A percentile compares a stretch with the other conserved stretches of the same genome.
These are phyloP conservation scores for Altica lythri DNA, from an alignment of 2,888 invertebrate genomes.

Conservation along the genomic window DNA sequence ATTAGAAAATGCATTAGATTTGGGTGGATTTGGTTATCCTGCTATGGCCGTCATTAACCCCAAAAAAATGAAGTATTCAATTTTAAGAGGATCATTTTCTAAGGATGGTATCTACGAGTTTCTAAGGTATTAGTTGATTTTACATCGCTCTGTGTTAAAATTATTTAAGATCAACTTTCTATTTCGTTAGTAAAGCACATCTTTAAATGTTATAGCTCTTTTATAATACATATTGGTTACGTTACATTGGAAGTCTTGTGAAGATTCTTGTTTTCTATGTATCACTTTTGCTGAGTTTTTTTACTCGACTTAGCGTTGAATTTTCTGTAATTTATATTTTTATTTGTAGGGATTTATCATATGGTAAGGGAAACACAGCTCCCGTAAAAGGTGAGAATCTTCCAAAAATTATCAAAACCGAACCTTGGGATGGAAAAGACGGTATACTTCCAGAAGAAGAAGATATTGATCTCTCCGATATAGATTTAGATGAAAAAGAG, in stretches of 20 bases:
- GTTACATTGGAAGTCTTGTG: too few species aligned
- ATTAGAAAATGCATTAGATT: slow-evolving; percentile 87
- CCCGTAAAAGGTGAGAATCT: slow-evolving; percentile 82
- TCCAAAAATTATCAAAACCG: slow-evolving; percentile 70
- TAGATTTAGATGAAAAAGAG: slow-evolving; percentile 81
- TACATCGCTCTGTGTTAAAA: too few species aligned
- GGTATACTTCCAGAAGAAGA: slow-evolving; percentile 84
- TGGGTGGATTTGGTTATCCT: slow-evolving; percentile 98
- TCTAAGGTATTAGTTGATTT: too few species aligned
- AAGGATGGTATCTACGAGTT: slow-evolving; percentile 95
- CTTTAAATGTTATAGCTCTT: too few species aligned
- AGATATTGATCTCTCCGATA: slow-evolving; percentile 89
- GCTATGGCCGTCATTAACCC: slow-evolving; percentile 96
- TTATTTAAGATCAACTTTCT: slow-evolving; percentile 6
- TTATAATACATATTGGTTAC: too few species aligned
- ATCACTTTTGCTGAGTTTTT: too few species aligned
- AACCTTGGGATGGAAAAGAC: slow-evolving; percentile 95
- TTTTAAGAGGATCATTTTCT: slow-evolving; percentile 91
- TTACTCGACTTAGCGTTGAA: too few species aligned
- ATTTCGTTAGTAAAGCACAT: background rate
- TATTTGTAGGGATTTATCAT: slow-evolving; percentile 78
- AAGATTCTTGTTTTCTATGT: too few species aligned
- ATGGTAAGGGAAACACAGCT: slow-evolving; percentile 89
- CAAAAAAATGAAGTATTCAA: slow-evolving; percentile 95
- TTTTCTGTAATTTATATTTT: too few species aligned